phyloP scores from a whole-genome alignment of 1,140 invertebrate species.

The Drosophila malerkotliana region DNA sequence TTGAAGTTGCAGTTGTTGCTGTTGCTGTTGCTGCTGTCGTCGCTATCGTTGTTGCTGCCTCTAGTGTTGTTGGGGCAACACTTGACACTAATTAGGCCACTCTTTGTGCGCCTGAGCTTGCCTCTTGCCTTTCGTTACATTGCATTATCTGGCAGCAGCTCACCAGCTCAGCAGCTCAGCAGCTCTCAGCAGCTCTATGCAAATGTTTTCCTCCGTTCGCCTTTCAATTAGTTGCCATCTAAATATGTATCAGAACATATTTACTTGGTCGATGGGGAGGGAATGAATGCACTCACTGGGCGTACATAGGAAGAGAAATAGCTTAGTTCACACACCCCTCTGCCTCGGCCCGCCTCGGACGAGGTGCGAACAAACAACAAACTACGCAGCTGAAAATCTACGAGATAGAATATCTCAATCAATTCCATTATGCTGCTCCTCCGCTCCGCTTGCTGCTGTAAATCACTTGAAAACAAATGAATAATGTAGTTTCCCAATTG shows the following conservation, averaged over 20 bases:
- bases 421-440: conserved; percentile 37
- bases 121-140: conserved; percentile 26
- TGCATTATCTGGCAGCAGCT: conserved; percentile 59
- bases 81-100: conserved; percentile 82
- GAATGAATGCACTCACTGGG: conserved; percentile 29
- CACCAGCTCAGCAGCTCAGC: neutral
- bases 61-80: conserved; percentile 64
- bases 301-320: conserved; percentile 61
- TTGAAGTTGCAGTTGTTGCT: conserved; percentile 50
- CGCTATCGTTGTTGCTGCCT: conserved; percentile 27
- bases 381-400: conserved; percentile 30
- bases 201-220: conserved; percentile 64
- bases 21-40: conserved; percentile 4
- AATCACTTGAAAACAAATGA: conserved; percentile 48
- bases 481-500: conserved; percentile 41
- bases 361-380: conserved; percentile 54
- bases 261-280: conserved; percentile 21
- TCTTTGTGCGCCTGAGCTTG: conserved; percentile 67
- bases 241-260: conserved; percentile 72
- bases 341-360: conserved; percentile 7
- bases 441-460: conserved; percentile 27
- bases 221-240: conserved; percentile 67
- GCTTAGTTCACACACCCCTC: neutral
- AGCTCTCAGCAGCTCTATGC: conserved; percentile 37
- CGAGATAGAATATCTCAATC: conserved; percentile 31